Percentiles rank a stretch among this genome's conserved stretches.
Evolutionary conservation across 2,888 invertebrate genomes (phyloP).

Genomic region (Rutpela maculata): DNA sequence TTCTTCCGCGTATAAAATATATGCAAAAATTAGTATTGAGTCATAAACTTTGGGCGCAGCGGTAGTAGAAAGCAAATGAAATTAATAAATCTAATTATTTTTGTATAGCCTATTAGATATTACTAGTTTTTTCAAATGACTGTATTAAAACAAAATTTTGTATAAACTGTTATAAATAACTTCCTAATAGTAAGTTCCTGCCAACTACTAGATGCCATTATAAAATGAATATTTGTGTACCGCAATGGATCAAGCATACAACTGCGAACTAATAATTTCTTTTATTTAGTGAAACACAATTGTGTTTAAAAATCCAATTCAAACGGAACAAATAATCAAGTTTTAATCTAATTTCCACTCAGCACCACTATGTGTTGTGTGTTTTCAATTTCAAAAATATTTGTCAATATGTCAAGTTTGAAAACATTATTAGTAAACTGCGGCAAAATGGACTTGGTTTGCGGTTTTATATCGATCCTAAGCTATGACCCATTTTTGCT

Average conservation of each 20-base stretch:
- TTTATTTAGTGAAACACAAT: constrained; percentile 7
- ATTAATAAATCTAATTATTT: no score
- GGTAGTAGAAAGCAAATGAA: no score
- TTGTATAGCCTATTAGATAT: no score
- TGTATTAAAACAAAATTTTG: no score
- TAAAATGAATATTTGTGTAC: no score
- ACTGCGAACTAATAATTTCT: constrained; percentile 8
- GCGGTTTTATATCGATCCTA: constrained; percentile 43
- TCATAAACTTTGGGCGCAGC: no score
- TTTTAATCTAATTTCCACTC: constrained; percentile 27
- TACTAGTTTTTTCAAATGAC: no score
- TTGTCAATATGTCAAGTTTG: constrained; percentile 36
- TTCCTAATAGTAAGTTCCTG: no score
- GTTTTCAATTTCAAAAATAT: constrained; percentile 33
- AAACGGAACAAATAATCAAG: constrained; percentile 16
- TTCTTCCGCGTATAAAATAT: no score
- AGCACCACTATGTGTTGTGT: constrained; percentile 4
- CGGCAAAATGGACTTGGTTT: constrained; percentile 41
- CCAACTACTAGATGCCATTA: no score
- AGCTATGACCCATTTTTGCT: constrained; percentile 43
- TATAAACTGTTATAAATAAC: no score
- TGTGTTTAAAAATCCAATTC: constrained; percentile 1
- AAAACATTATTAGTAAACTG: constrained; percentile 43
- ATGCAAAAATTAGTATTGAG: no score
- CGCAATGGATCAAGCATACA: not conserved